Percentiles rank a stretch among this genome's conserved stretches.
These are phyloP conservation scores for Bradypodion pumilum DNA, from an alignment of 2,797 vertebrate species.

Conservation along the genomic window DNA sequence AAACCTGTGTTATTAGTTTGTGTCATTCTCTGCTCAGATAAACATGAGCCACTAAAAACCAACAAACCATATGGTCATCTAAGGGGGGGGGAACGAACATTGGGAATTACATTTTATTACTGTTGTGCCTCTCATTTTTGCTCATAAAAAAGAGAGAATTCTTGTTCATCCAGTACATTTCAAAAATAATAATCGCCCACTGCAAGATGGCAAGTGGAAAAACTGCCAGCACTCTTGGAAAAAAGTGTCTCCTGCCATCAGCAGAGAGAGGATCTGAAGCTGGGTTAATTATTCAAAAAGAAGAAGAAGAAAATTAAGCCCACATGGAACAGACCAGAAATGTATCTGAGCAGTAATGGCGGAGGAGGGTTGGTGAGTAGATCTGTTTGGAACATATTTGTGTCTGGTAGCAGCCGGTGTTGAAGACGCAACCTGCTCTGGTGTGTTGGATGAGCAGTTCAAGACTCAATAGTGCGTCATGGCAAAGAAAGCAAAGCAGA, in stretches of 20 bases:
- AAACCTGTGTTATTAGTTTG: not conserved
- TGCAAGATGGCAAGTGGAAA: not conserved
- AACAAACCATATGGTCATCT: not conserved
- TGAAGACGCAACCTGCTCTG: conserved; percentile 9
- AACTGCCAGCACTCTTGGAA: conserved; percentile 3
- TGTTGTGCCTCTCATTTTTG: not conserved
- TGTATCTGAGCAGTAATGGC: not conserved
- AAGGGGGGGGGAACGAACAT: not conserved
- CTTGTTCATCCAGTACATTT: not conserved
- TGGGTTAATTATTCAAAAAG: not conserved
- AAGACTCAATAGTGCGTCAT: conserved; percentile 11
- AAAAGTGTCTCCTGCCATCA: conserved; percentile 11
- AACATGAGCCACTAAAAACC: not conserved
- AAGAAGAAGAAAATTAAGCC: not conserved
- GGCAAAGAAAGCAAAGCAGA: not conserved
- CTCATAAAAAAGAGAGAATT: not conserved
- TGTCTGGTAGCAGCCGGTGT: conserved; percentile 1
- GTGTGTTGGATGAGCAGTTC: too few species aligned
- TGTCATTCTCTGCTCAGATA: not conserved
- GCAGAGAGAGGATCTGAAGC: not conserved
- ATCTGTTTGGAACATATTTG: conserved; percentile 34
- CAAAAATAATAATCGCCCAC: not conserved
- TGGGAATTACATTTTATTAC: not conserved
- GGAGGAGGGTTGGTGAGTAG: not conserved
- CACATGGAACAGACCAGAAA: not conserved